Evolutionary conservation across 2,113 vertebrate genomes (phyloP).

Genomic region (Cryptomyrus ogoouensis): DNA sequence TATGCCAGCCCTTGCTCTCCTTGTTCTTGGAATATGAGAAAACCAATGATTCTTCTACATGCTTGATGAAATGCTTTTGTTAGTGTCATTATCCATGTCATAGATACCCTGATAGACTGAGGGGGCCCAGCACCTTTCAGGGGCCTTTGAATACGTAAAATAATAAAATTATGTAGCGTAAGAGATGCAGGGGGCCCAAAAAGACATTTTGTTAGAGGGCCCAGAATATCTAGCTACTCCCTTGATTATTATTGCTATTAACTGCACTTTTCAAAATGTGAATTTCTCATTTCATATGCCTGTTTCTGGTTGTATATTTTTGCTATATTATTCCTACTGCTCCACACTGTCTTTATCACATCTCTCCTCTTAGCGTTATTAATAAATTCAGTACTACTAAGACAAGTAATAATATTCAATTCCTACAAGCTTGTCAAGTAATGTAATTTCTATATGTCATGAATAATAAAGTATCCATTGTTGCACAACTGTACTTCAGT

Average conservation of each 20-base stretch:
- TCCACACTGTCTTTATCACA: neutral
- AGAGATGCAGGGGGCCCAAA: neutral
- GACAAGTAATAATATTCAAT: neutral
- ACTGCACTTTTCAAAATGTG: neutral
- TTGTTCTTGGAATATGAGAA: neutral
- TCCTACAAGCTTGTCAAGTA: neutral
- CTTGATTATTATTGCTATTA: neutral
- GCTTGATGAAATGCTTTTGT: neutral
- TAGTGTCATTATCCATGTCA: neutral
- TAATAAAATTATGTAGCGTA: neutral
- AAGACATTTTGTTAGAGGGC: neutral
- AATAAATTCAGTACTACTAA: neutral
- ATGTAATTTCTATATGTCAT: neutral
- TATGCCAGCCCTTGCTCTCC: too few relatives aligned
- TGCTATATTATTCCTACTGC: neutral
- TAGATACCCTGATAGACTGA: neutral
- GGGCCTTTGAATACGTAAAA: neutral
- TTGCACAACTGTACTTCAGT: neutral
- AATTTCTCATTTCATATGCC: neutral
- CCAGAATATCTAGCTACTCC: neutral
- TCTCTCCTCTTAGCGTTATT: neutral
- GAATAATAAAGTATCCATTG: neutral
- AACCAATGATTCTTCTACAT: neutral
- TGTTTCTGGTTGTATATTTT: neutral
- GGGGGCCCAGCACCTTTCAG: neutral